Percentiles rank a stretch among this genome's conserved stretches.
phyloP scores from a whole-genome alignment of 2,888 invertebrate genomes.

The Matsumyia berberina region DNA sequence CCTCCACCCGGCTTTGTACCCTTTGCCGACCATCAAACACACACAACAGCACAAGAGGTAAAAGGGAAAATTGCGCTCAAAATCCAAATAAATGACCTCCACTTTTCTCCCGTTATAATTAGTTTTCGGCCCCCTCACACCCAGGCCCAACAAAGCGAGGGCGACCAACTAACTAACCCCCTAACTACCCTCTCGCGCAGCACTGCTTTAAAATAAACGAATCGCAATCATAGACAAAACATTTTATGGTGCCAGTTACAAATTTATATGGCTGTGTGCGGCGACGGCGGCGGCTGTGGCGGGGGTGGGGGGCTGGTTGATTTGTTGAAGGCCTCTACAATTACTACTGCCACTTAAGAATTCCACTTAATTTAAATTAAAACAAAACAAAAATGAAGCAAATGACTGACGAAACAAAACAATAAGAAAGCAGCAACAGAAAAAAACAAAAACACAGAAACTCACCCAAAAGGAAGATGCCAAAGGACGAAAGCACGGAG shows the following conservation, averaged over 20 bases:
- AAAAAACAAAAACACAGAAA: slow-evolving; percentile 28
- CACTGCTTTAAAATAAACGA: slow-evolving; percentile 72
- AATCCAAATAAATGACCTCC: slow-evolving; percentile 73
- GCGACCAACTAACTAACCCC: slow-evolving; percentile 2
- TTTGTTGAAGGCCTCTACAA: slow-evolving; percentile 75
- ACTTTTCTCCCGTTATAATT: slow-evolving; percentile 75
- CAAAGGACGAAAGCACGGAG: slow-evolving; percentile 10
- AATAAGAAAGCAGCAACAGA: slow-evolving; percentile 17
- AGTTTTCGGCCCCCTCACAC: slow-evolving; percentile 46
- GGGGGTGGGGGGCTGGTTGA: slow-evolving; percentile 45
- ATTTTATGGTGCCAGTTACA: slow-evolving; percentile 76
- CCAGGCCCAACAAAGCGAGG: background rate
- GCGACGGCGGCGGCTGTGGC: background rate
- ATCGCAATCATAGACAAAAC: slow-evolving; percentile 77
- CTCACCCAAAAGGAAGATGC: slow-evolving; percentile 40
- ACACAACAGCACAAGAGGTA: slow-evolving; percentile 55
- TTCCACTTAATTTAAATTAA: slow-evolving; percentile 76
- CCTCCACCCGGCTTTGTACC: slow-evolving; percentile 1
- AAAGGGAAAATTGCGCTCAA: slow-evolving; percentile 60
- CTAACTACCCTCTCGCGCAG: slow-evolving; percentile 10
- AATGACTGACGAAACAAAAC: slow-evolving; percentile 69
- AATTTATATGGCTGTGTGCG: slow-evolving; percentile 62
- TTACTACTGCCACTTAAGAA: slow-evolving; percentile 76
- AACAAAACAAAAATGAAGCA: slow-evolving; percentile 72
- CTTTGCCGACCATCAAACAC: slow-evolving; percentile 16